phyloP scores from a whole-genome alignment of 2,888 invertebrate species.

The Leptinotarsa rubiginosa region DNA sequence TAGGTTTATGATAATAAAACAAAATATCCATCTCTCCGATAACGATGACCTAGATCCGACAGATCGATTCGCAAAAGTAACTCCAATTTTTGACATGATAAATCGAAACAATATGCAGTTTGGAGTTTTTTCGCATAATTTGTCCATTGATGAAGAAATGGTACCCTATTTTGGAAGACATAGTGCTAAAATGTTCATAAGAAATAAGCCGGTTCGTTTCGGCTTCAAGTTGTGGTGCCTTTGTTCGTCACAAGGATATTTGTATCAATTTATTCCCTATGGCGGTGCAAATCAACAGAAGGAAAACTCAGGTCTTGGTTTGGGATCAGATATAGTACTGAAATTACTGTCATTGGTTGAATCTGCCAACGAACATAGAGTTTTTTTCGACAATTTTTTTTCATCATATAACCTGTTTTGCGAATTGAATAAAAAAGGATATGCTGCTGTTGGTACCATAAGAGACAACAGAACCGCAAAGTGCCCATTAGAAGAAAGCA shows the following conservation, averaged over 20 bases:
- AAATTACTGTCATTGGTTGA: background rate
- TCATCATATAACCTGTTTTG: background rate
- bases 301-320: background rate
- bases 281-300: background rate
- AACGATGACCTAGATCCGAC: background rate
- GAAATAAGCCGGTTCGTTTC: slow-evolving; percentile 23
- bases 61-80: slow-evolving; percentile 9
- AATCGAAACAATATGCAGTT: too few species aligned
- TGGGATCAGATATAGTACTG: background rate
- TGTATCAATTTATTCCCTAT: background rate
- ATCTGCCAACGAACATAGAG: background rate
- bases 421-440: background rate
- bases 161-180: background rate
- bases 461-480: background rate
- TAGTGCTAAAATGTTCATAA: slow-evolving; percentile 29
- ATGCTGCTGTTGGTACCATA: background rate
- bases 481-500: background rate
- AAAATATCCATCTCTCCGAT: slow-evolving; percentile 5
- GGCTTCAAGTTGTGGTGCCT: slow-evolving; percentile 13
- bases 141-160: slow-evolving; percentile 26
- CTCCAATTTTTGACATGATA: background rate
- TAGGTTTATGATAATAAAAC: background rate
- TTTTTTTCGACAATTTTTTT: background rate
- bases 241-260: background rate
- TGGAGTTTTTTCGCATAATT: slow-evolving; percentile 5